Evolutionary conservation across 2,797 vertebrate genomes (phyloP), one percentile per base, ranked within the genome.

Genomic region (Schizothorax lantsangensis): DNA sequence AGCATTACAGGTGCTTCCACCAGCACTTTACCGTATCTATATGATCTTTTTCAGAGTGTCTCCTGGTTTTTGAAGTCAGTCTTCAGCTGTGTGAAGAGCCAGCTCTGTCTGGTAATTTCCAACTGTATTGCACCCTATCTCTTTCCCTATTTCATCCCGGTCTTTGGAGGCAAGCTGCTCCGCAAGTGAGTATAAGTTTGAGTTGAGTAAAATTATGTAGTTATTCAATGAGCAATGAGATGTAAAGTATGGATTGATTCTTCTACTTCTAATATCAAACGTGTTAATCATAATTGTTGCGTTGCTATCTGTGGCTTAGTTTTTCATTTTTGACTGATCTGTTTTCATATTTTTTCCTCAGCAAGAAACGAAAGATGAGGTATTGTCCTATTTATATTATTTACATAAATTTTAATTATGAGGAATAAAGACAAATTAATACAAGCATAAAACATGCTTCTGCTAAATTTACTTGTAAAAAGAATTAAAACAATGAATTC

Each of bases 71-170:
- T 83, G 79, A 96, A 94, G 81, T 96, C 95, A 74, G 88, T 90
- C 38, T n/a, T 92, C 83, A 94, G 96, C 92, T 93, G 97, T 89
- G 88, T 95, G 78, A 96, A 97, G 92, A 96, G 96, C 89, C 93
- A 97, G 88, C 57, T 96, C 33, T 98, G 97, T 87, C 94, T 98
- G 89, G 92, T 98, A 80, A 90, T 97, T 85, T 98, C 97, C 86
- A 97, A 96, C 85, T 98, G 97, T 72, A 87, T 98, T 1, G 95
- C 96, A 23, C 97, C 97, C 0, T 98, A 97, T 89, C 95, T 98
- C 86, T 98, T 98, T 92, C 95, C 95, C 0, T 94, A 96, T 88
- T 97, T 98, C 91, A 94, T 98, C 90, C 97, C 97, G 1, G 90
- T 98, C 43, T 92, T 96, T 0, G 96, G 95, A 88, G 94, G 95